Percentiles rank a stretch among this genome's conserved stretches.
Conservation (phyloP, 2,888 invertebrate species). For the Crocallis elinguaria region DNA sequence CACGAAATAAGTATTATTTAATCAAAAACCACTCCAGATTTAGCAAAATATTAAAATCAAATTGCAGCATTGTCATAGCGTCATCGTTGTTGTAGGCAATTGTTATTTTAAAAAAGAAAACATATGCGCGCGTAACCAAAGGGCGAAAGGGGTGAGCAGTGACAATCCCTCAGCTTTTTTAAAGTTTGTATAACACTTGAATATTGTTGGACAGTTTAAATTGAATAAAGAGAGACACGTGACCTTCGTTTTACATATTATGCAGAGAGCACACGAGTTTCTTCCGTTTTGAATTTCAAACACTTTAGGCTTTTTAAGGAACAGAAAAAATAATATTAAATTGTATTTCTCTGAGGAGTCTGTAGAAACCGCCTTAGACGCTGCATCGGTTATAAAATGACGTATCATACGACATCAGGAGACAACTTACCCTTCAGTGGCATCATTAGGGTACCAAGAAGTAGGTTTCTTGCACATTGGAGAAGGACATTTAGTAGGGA, state of each 20-base stretch:
- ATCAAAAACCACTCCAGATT: conserved; percentile 52
- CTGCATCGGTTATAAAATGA: conserved; percentile 52
- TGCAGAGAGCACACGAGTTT: background rate
- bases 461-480: conserved; percentile 19
- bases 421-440: conserved; percentile 54
- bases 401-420: conserved; percentile 68
- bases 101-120: conserved; percentile 67
- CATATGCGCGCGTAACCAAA: conserved; percentile 60
- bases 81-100: too few relatives aligned
- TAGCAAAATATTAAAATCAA: conserved; percentile 55
- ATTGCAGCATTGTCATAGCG: conserved; percentile 46
- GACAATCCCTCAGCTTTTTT: conserved; percentile 19
- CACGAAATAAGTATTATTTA: conserved; percentile 40
- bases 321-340: too few relatives aligned
- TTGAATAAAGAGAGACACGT: conserved; percentile 61
- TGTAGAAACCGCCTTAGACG: conserved; percentile 18
- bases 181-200: conserved; percentile 58
- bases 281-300: conserved; percentile 27
- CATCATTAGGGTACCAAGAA: conserved; percentile 54
- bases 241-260: conserved; percentile 53
- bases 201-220: conserved; percentile 47
- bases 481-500: background rate
- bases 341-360: background rate
- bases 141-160: conserved; percentile 50
- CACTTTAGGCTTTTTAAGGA: too few relatives aligned